Base-by-base conservation (phyloP, 2,797 vertebrate species). In the Eutrigla gurnardus region DNA sequence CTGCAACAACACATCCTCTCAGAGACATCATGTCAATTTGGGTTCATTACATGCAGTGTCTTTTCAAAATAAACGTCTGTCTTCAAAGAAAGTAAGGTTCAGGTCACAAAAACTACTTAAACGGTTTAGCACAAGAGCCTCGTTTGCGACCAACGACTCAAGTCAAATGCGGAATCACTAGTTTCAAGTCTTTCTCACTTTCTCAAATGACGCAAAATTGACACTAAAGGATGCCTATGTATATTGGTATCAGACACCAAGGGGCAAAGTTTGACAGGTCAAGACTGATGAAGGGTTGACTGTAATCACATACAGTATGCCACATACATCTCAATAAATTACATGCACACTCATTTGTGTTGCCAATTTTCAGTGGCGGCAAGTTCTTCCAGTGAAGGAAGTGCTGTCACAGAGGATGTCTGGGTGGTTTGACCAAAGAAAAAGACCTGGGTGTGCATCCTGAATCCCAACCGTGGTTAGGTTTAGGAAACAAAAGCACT, bases 401-500 rank as follows among this genome's bases (percentile, higher is more conserved):
- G 13, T 15, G 13, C 12, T 25, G 25, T 52, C 36, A 47, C 13
- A 25, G 4, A 46, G 9, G 14, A 46, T n/a, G 40, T 53, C 17
- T 68, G n/a, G 33, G 15, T 55, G 36, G 17, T 62, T 35, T 18
- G 32, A 35, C 36, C 17, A 42, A 62, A 17, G 32, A 45, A 62
- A 17, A n/a, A 45, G 15, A 66, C 6, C 35, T 59, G 15, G 6
- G 13, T 42, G 43, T 64, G 32, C 17, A 61, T 81, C 39, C 46
- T 59, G 57, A 58, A 11, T 66, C 42, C 40, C 46, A 17, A 18
- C 40, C 10, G 35, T 17, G 14, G 13, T 18, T 18, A n/a, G 43
- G n/a, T 50, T 55, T 45, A 40, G 7, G 12, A 4, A 68, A 59
- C 12, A 67, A 52, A 46, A 59, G 46, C 53, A 32, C 12, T 68